Base-by-base conservation (phyloP, 2,797 vertebrate genomes). In the Lates japonicus region DNA sequence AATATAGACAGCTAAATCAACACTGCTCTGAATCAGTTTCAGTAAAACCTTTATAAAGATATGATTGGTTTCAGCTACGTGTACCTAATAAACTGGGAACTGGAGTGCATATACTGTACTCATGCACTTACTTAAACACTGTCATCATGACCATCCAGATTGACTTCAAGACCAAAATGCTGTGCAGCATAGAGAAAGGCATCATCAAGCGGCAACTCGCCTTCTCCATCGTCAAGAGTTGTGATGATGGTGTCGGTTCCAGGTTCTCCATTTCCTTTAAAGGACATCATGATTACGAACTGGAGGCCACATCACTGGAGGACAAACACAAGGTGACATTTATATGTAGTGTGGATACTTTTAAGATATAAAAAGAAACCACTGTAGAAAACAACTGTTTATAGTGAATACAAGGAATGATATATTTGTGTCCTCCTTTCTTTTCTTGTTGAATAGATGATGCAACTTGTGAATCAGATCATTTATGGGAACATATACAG, bases 131-230 rank as follows among this genome's bases (percentile, higher is more conserved):
- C 37, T 64, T 2, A 31, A 75, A 72, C 14, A 6, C 33, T 58
- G 11, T 17, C 3, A 5, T 16, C 75, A 22, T 81, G 48, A 37
- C 11, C 14, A 33, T 82, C 41, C 84, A 96, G 96, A 93, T 97
- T 9, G 94, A 97, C 90, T 97, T 96, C 90, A 96, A 92, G 14
- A 77, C 81, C 77, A 95, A 95, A 87, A 91, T 93, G 87, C 73
- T 97, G 87, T 97, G 96, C 89, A 96, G 95, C 84, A 96, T 96
- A 0, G 95, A 96, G 84, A 97, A 96, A 76, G 96, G 96, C 52
- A 97, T 90, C 1, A 58, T 97, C 16, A 95, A 95, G 85, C 93
- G 94, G 2, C 95, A 97, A 70, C 95, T 97, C 74, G 89, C 91
- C 11, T 97, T 97, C 89, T 78, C 90, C 0, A 80, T 75, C 10